Conservation (phyloP, 2,888 invertebrate genomes). For the Thyatira batis region DNA sequence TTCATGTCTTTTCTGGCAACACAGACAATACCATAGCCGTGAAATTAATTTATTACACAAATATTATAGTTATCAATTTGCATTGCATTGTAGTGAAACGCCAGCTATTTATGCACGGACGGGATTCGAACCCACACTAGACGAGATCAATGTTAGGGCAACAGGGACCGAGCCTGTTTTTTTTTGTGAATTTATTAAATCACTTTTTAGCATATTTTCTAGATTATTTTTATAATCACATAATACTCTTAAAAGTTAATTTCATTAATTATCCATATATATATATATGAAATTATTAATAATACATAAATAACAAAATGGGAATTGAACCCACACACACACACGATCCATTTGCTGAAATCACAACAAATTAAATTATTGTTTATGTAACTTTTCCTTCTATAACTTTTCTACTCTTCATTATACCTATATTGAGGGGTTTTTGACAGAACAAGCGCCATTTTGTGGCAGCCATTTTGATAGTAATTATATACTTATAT, state of each 20-base stretch:
- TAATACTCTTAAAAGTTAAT: too few relatives aligned
- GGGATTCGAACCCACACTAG: conserved; percentile 25
- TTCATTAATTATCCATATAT: background rate
- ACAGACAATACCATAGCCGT: background rate
- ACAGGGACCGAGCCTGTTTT: background rate
- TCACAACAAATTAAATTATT: too few relatives aligned
- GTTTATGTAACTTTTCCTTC: too few relatives aligned
- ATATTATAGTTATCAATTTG: background rate
- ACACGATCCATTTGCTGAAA: background rate
- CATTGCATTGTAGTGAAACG: background rate
- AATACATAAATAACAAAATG: background rate
- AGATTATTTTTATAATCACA: too few relatives aligned
- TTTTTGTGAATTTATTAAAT: background rate
- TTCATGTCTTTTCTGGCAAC: too few relatives aligned
- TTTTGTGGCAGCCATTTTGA: too few relatives aligned
- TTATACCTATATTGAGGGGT: too few relatives aligned
- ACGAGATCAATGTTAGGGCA: background rate
- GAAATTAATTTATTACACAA: background rate
- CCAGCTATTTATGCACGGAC: background rate
- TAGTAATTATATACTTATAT: too few relatives aligned
- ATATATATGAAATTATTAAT: background rate
- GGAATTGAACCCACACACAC: conserved; percentile 28
- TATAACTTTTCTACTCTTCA: too few relatives aligned
- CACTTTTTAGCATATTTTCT: too few relatives aligned
- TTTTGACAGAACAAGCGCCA: too few relatives aligned